A percentile compares a stretch with the other conserved stretches of the same genome.
Evolutionary conservation across 92 coral and sea anemone genomes (phyloP).

Genomic region (Phenganax marumi): DNA sequence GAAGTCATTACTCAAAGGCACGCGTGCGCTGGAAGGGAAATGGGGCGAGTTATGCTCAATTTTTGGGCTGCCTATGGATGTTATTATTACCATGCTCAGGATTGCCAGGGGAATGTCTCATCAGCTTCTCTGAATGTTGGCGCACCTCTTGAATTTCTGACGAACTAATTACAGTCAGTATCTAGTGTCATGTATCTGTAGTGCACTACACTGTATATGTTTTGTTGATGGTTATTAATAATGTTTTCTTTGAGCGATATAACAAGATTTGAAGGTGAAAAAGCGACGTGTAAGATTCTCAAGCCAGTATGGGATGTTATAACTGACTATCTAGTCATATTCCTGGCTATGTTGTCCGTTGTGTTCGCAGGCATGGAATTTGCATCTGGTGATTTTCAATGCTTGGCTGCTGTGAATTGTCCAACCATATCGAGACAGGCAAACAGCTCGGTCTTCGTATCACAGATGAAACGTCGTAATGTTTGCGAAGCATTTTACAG

Average conservation of each 20-base stretch:
- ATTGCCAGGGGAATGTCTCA: too few species aligned
- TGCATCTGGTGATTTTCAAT: constrained; percentile 40
- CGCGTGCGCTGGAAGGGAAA: too few species aligned
- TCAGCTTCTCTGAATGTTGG: too few species aligned
- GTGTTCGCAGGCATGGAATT: constrained; percentile 50
- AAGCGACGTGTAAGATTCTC: constrained; percentile 38
- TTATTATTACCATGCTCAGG: too few species aligned
- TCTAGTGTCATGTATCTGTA: too few species aligned
- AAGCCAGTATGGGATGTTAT: constrained; percentile 61
- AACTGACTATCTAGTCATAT: constrained; percentile 52
- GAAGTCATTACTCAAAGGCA: too few species aligned
- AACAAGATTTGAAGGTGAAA: constrained; percentile 37
- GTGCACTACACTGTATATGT: too few species aligned
- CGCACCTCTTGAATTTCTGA: too few species aligned
- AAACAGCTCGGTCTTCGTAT: background rate
- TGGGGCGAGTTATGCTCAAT: too few species aligned
- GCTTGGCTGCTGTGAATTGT: constrained; percentile 58
- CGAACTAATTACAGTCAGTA: too few species aligned
- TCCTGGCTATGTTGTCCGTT: constrained; percentile 34
- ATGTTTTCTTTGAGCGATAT: constrained; percentile 51
- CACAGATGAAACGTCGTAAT: background rate
- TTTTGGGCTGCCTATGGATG: too few species aligned
- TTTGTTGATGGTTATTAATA: background rate
- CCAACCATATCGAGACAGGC: background rate
- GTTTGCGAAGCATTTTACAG: background rate